Evolutionary conservation across 1,140 invertebrate genomes (phyloP).

Genomic region (Meteorus sp.): DNA sequence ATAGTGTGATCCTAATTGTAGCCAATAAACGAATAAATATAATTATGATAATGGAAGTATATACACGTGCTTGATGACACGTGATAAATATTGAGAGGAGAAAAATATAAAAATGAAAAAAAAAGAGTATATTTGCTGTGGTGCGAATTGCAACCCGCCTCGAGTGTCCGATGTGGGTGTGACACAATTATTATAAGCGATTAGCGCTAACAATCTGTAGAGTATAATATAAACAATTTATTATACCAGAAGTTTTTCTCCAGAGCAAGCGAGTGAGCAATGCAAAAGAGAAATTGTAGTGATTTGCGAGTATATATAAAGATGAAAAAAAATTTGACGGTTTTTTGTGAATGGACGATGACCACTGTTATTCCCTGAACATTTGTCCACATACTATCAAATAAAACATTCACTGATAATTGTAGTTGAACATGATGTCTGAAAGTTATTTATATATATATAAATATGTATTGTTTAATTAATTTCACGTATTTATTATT

Average conservation of each 20-base stretch:
- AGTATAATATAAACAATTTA: neutral
- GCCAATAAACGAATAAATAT: slow-evolving; percentile 17
- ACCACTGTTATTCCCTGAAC: too few species aligned
- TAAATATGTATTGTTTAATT: neutral
- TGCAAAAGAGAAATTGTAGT: neutral
- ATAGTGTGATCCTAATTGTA: slow-evolving; percentile 30
- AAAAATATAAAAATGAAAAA: slow-evolving; percentile 25
- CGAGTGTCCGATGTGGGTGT: neutral
- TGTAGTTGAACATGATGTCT: too few species aligned
- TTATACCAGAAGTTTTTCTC: neutral
- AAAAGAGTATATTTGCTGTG: slow-evolving; percentile 21
- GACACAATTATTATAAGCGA: neutral
- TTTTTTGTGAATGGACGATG: too few species aligned
- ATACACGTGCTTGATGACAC: neutral
- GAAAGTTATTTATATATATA: neutral
- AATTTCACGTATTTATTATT: neutral
- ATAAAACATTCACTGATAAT: too few species aligned
- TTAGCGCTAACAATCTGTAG: neutral
- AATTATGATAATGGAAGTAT: slow-evolving; percentile 2
- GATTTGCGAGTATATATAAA: neutral
- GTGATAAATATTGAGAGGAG: slow-evolving; percentile 19
- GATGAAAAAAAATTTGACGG: neutral
- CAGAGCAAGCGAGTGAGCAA: neutral
- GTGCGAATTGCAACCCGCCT: neutral
- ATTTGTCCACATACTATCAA: too few species aligned